A percentile compares a stretch with the other conserved stretches of the same genome.
phyloP scores from a whole-genome alignment of 2,113 vertebrate species.

The Microcebus lehilahytsara region DNA sequence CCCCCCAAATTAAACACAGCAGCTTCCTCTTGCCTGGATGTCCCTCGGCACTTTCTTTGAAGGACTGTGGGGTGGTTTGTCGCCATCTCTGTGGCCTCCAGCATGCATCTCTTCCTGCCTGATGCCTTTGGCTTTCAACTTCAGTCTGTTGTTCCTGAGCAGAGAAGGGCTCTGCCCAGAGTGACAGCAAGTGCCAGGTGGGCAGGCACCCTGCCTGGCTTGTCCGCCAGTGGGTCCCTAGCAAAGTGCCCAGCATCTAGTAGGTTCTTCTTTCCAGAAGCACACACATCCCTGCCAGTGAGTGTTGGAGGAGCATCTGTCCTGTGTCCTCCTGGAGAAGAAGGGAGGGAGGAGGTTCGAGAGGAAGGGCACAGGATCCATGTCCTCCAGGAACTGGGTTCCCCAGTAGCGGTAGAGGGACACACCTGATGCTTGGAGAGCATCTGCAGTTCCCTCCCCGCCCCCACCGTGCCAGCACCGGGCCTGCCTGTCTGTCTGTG shows the following conservation, averaged over 20 bases:
- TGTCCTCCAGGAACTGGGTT: neutral
- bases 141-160: neutral
- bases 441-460: too few relatives aligned
- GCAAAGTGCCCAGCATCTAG: neutral
- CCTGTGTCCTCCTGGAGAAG: neutral
- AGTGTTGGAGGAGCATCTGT: neutral
- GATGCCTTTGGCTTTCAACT: neutral
- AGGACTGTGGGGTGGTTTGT: neutral
- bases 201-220: neutral
- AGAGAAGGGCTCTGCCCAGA: neutral
- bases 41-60: neutral
- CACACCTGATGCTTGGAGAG: neutral
- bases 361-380: neutral
- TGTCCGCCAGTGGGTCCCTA: neutral
- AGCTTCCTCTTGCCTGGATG: neutral
- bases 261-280: neutral
- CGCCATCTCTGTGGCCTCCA: neutral
- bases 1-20: neutral
- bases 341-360: neutral
- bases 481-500: neutral
- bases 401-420: rapidly evolving
- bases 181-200: neutral
- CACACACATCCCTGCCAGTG: neutral
- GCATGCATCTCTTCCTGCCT: neutral
- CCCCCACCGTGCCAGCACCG: rapidly evolving